Conservation (phyloP, 2,797 vertebrate species). For the Molossus alvarezi region DNA sequence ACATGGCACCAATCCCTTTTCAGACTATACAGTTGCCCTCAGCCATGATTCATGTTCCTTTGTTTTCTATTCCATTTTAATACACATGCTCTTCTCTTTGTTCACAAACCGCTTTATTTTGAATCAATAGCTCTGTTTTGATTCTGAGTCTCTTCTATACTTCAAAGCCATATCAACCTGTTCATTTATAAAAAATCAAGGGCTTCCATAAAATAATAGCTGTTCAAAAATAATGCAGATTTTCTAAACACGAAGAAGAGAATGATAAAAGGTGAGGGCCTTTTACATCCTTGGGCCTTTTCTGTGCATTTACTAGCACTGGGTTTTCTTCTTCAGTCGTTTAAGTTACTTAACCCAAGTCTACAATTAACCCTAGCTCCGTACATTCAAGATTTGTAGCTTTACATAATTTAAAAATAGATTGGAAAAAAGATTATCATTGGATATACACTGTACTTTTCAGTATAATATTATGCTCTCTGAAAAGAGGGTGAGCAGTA, state of each 20-base stretch:
- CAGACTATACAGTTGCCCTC: constrained; percentile 47
- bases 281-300: constrained; percentile 10
- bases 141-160: constrained; percentile 55
- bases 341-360: constrained; percentile 59
- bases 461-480: neutral
- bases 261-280: neutral
- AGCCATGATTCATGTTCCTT: neutral
- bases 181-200: constrained; percentile 72
- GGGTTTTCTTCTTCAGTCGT: constrained; percentile 47
- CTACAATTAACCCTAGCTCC: constrained; percentile 54
- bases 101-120: constrained; percentile 55
- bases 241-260: constrained; percentile 54
- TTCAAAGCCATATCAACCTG: constrained; percentile 49
- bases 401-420: constrained; percentile 68
- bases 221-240: constrained; percentile 3
- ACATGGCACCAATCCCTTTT: neutral
- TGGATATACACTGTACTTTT: constrained; percentile 47
- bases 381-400: constrained; percentile 36
- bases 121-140: constrained; percentile 65
- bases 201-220: constrained; percentile 62
- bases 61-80: constrained; percentile 29
- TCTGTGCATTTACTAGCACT: neutral
- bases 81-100: constrained; percentile 53
- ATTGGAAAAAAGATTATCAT: neutral
- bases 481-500: constrained; percentile 33